Conservation (phyloP, 2,888 invertebrate species). For the Tipula helvola region DNA sequence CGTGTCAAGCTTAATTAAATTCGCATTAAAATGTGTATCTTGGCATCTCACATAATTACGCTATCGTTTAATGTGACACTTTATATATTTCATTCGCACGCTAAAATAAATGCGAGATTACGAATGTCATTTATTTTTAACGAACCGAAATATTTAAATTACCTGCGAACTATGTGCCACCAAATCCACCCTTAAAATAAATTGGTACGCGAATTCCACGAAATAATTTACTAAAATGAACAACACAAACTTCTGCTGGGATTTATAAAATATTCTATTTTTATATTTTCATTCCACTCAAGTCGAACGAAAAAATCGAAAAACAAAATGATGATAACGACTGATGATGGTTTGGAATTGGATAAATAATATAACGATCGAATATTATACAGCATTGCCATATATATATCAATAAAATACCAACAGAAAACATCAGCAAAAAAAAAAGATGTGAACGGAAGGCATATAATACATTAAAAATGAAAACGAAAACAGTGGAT, state of each 20-base stretch:
- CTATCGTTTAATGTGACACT: too few species aligned
- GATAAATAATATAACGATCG: not conserved
- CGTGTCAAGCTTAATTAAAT: too few species aligned
- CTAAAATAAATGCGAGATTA: not conserved
- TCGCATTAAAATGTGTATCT: too few species aligned
- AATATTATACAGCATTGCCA: not conserved
- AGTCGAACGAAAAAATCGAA: not conserved
- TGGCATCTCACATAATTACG: too few species aligned
- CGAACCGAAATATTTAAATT: not conserved
- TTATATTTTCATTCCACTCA: not conserved
- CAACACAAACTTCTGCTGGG: not conserved
- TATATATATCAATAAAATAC: not conserved
- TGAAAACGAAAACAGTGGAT: constrained; percentile 10
- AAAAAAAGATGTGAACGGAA: not conserved
- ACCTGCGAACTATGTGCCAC: not conserved
- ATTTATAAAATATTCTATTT: not conserved
- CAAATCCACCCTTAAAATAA: not conserved
- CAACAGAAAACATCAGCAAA: not conserved
- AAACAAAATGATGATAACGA: not conserved
- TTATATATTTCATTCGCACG: not conserved
- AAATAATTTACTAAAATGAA: not conserved
- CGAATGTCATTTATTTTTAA: not conserved
- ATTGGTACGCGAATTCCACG: not conserved
- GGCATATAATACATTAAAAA: constrained; percentile 7
- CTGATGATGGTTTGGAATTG: not conserved